A percentile compares a stretch with the other conserved stretches of the same genome.
Conservation (phyloP, 2,888 invertebrate species). For the Epinotia brunnichana region DNA sequence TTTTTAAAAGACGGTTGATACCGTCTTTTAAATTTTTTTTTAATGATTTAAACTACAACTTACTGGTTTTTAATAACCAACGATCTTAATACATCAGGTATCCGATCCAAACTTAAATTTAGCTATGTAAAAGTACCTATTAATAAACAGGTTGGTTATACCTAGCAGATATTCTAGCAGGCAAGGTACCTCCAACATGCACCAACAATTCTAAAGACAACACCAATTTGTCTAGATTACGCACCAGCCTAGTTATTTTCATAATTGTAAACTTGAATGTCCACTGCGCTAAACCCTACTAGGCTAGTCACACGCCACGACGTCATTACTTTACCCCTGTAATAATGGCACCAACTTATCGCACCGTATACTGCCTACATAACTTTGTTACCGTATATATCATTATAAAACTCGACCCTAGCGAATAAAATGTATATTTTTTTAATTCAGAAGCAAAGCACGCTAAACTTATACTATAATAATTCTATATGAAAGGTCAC, state of each 20-base stretch:
- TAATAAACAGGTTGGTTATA: conserved; percentile 20
- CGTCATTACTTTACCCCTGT: conserved; percentile 80
- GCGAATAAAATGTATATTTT: conserved; percentile 82
- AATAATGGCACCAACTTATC: conserved; percentile 84
- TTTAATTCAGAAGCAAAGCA: conserved; percentile 83
- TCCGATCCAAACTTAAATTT: conserved; percentile 9
- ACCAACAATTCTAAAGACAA: conserved; percentile 30
- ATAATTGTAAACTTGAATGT: conserved; percentile 29
- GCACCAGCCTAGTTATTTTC: conserved; percentile 15
- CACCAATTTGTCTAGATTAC: conserved; percentile 16
- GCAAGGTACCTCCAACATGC: conserved; percentile 19
- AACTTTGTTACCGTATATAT: conserved; percentile 80
- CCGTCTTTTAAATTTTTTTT: no score
- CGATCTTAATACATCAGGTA: conserved; percentile 6
- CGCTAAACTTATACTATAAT: conserved; percentile 82
- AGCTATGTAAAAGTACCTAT: conserved; percentile 12
- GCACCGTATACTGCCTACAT: conserved; percentile 84
- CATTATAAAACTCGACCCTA: conserved; percentile 79
- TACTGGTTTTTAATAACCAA: conserved; percentile 14
- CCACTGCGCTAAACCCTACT: conserved; percentile 50
- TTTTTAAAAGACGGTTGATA: conserved; percentile 6
- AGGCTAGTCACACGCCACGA: conserved; percentile 67
- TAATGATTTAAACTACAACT: conserved; percentile 10
- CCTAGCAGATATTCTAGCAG: conserved; percentile 1
- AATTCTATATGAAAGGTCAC: conserved; percentile 76